Conservation (phyloP, 2,113 vertebrate genomes). For the Aptenodytes forsteri region DNA sequence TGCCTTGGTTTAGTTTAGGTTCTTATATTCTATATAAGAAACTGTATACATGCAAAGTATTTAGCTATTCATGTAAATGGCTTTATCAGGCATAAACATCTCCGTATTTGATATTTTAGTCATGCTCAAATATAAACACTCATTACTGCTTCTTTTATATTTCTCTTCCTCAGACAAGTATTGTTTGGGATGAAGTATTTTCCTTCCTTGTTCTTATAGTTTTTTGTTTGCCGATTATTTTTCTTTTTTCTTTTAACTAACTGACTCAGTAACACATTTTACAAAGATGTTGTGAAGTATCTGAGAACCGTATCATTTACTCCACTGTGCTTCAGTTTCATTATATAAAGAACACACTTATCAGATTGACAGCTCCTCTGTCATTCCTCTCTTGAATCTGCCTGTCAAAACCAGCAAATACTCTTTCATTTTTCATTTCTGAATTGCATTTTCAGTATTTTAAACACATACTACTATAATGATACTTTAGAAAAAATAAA, state of each 20-base stretch:
- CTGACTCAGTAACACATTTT: background rate
- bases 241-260: background rate
- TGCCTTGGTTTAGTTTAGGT: background rate
- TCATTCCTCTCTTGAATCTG: background rate
- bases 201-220: background rate
- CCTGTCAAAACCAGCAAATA: background rate
- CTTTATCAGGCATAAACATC: background rate
- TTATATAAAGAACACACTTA: background rate
- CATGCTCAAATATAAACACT: background rate
- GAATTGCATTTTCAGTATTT: background rate
- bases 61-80: background rate
- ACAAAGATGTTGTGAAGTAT: background rate
- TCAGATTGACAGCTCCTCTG: background rate
- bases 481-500: slow-evolving; percentile 2
- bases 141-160: background rate
- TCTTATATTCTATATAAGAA: background rate
- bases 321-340: background rate
- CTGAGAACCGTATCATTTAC: background rate
- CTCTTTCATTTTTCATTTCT: background rate
- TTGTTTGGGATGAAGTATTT: background rate
- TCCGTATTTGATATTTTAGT: background rate
- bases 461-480: background rate
- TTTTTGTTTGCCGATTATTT: background rate
- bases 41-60: background rate
- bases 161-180: background rate